Evolutionary conservation across 2,888 invertebrate species (phyloP), one percentile per base, ranked within the genome.

Genomic region (Belgica antarctica): DNA sequence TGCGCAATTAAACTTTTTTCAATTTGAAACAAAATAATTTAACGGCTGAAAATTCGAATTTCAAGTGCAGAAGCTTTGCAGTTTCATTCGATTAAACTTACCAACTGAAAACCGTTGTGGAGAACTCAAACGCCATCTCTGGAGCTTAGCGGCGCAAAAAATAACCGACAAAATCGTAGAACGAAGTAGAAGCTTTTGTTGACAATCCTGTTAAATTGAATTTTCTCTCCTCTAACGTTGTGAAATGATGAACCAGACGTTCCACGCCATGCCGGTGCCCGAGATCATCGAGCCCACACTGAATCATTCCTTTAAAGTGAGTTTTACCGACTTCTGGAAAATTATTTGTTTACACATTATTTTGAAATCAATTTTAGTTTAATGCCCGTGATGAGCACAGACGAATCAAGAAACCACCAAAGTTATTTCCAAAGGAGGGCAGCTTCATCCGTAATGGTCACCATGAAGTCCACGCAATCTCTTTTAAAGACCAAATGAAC

Each of bases 361-460:
- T n/a, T n/a, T n/a, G n/a, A n/a, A n/a, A n/a, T n/a, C 34, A 34
- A 19, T 66, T 66, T 68, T 57, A 68, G 68, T 57, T 57, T 24
- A 52, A 31, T 28, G 22, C 24, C 10, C 19, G 41, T 1, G 19
- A 65, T 46, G 68, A 68, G 12, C 10, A n/a, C 4, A 34, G 41
- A 10, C 17, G 57, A 22, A 61, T 15, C 15, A 61, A 70, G 17
- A 71, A 71, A 27, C 74, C 74, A 62, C 74, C 74, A 24, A 73
- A 73, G 72, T 72, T 78, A 52, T 76, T 76, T 72, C 74, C 77
- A 46, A 77, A 80, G 46, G 75, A 78, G 28, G 77, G 75, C 28
- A 78, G 77, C 70, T 76, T 76, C 1, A 79, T 77, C 74, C 77
- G 78, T n/a, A 77, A 77, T 62, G 75, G 75, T 36, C 76, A 75